Evolutionary conservation across 1,140 invertebrate species (phyloP).

Genomic region (Caligus rogercresseyi): DNA sequence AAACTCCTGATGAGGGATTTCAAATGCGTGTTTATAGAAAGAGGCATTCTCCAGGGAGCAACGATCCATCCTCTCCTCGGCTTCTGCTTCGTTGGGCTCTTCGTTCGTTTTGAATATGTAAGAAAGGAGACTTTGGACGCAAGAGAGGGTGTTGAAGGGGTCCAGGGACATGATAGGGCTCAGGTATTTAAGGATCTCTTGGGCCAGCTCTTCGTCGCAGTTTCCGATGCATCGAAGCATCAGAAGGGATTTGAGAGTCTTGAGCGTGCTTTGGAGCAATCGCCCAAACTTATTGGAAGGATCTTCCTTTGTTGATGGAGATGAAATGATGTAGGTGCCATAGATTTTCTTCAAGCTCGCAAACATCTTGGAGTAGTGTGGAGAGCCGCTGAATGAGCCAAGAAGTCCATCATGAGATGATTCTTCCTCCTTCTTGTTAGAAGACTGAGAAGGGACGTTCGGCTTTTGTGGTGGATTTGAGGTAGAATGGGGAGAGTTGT

Average conservation of each 20-base stretch:
- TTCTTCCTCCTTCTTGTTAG: neutral
- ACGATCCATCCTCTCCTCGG: neutral
- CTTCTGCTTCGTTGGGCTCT: neutral
- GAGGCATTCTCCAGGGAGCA: constrained; percentile 26
- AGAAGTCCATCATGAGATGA: constrained; percentile 28
- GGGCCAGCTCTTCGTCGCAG: constrained; percentile 44
- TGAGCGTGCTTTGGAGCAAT: neutral
- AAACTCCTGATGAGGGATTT: constrained; percentile 15
- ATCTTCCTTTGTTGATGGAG: neutral
- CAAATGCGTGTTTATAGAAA: constrained; percentile 31
- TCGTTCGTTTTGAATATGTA: neutral
- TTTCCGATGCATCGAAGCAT: neutral
- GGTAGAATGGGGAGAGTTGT: neutral
- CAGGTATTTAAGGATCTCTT: constrained; percentile 60
- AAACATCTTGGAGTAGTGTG: constrained; percentile 57
- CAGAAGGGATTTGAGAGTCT: neutral
- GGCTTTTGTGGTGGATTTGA: neutral
- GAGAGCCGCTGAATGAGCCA: constrained; percentile 44
- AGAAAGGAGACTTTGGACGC: constrained; percentile 38
- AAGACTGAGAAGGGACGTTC: neutral
- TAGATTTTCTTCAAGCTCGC: constrained; percentile 52
- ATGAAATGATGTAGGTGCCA: constrained; percentile 43
- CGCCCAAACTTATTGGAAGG: neutral
- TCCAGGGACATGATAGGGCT: constrained; percentile 49
- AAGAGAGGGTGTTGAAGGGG: constrained; percentile 48